phyloP scores from a whole-genome alignment of 1,140 invertebrate species.

The honey bee (Apis mellifera) region DNA sequence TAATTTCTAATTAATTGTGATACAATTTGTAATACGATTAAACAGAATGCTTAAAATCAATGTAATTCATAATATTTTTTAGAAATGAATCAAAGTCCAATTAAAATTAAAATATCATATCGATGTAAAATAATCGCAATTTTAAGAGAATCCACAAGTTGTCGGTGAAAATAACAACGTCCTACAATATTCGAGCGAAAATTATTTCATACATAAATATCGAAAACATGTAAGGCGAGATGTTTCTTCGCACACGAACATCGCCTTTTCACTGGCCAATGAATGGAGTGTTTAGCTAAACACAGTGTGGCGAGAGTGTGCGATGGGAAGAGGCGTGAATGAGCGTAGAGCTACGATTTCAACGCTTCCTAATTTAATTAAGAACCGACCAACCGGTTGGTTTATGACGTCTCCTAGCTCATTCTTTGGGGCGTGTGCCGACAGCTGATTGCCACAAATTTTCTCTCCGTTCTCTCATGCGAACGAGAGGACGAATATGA shows the following conservation, averaged over 20 bases:
- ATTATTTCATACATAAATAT: conserved; percentile 36
- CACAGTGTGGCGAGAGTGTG: conserved; percentile 65
- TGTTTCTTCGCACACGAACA: conserved; percentile 54
- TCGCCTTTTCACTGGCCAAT: conserved; percentile 68
- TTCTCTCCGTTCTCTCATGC: conserved; percentile 22
- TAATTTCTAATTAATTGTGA: neutral
- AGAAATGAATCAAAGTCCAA: too few relatives aligned
- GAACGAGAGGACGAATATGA: neutral
- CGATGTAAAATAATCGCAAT: too few relatives aligned
- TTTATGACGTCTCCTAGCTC: conserved; percentile 59
- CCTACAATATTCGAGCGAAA: neutral
- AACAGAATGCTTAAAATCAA: neutral
- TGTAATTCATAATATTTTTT: too few relatives aligned
- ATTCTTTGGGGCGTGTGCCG: conserved; percentile 58
- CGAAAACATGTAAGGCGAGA: conserved; percentile 33
- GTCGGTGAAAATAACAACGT: too few relatives aligned
- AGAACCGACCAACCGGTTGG: conserved; percentile 70
- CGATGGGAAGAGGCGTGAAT: conserved; percentile 73
- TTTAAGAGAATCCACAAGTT: too few relatives aligned
- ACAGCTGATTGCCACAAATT: conserved; percentile 47
- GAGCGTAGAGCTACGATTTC: conserved; percentile 74
- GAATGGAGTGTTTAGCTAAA: conserved; percentile 70
- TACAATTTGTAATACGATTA: neutral
- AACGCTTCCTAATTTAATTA: conserved; percentile 77
- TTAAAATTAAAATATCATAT: too few relatives aligned